Conservation (phyloP, 2,888 invertebrate species). For the Tinea semifulvella region DNA sequence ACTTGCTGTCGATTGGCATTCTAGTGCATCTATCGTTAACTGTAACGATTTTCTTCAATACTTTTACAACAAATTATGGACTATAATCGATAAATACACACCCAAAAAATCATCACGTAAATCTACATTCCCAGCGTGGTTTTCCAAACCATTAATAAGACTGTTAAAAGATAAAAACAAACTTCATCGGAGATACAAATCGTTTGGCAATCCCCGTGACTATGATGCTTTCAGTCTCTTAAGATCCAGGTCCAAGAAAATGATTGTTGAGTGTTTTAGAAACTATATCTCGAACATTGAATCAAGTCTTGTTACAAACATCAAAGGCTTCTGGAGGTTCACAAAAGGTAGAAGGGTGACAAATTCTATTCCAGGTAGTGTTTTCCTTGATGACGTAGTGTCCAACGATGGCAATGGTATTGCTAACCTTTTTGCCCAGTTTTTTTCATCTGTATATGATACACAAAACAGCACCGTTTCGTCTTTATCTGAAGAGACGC, state of each 20-base stretch:
- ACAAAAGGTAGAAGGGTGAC: background rate
- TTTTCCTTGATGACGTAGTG: background rate
- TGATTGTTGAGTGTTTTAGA: background rate
- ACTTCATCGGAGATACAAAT: background rate
- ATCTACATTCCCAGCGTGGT: background rate
- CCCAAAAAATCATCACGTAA: background rate
- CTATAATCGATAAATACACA: too few relatives aligned
- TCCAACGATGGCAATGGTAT: background rate
- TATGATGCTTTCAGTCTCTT: background rate
- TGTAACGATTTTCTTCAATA: too few relatives aligned
- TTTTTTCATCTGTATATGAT: background rate
- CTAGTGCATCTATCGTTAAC: too few relatives aligned
- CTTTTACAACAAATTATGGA: too few relatives aligned
- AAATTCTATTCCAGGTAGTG: background rate
- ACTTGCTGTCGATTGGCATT: too few relatives aligned
- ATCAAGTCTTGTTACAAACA: background rate
- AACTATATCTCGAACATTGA: background rate
- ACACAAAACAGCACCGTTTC: too few relatives aligned
- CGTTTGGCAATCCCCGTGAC: background rate
- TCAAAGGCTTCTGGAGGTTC: background rate
- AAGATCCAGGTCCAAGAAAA: background rate
- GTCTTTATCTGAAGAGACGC: too few relatives aligned
- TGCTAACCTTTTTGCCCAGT: background rate
- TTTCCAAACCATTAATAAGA: background rate
- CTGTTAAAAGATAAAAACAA: background rate